These are phyloP conservation scores for Cryptotermes secundus DNA, from an alignment of 1,140 invertebrate species.

Conservation along the genomic window DNA sequence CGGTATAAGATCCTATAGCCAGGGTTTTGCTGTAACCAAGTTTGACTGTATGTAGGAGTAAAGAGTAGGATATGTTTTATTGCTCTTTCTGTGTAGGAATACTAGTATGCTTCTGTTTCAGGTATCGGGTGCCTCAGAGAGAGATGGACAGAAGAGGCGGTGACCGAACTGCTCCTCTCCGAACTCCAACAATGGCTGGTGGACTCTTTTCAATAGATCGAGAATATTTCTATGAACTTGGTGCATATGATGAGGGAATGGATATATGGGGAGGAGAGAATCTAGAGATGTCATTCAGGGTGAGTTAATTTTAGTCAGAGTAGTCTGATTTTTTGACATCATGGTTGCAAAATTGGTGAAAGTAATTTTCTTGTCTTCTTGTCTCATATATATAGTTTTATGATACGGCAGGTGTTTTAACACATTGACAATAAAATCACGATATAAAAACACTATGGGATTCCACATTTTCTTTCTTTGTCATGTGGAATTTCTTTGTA, in stretches of 20 bases:
- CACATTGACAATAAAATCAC: not conserved
- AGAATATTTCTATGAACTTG: slow-evolving; percentile 96
- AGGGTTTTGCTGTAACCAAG: too few species aligned
- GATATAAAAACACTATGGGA: not conserved
- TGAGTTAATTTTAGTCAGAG: slow-evolving; percentile 54
- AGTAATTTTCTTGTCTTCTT: not conserved
- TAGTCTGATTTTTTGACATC: not conserved
- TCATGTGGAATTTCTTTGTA: not conserved
- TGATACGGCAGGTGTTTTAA: too few species aligned
- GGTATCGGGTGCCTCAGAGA: slow-evolving; percentile 94
- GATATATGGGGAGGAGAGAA: slow-evolving; percentile 99
- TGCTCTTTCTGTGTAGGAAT: too few species aligned
- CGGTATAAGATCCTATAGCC: too few species aligned
- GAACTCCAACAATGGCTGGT: slow-evolving; percentile 98
- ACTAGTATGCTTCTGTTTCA: slow-evolving; percentile 44
- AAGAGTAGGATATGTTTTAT: too few species aligned
- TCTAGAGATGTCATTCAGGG: slow-evolving; percentile 98
- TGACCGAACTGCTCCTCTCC: slow-evolving; percentile 85
- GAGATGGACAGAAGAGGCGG: slow-evolving; percentile 88
- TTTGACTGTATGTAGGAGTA: too few species aligned
- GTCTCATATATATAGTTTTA: not conserved
- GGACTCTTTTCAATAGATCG: slow-evolving; percentile 96
- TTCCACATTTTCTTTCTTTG: too few species aligned
- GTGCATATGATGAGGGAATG: slow-evolving; percentile 98
- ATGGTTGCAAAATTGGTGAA: not conserved